phyloP scores from a whole-genome alignment of 1,140 invertebrate species.

The Drosophila subobscura region DNA sequence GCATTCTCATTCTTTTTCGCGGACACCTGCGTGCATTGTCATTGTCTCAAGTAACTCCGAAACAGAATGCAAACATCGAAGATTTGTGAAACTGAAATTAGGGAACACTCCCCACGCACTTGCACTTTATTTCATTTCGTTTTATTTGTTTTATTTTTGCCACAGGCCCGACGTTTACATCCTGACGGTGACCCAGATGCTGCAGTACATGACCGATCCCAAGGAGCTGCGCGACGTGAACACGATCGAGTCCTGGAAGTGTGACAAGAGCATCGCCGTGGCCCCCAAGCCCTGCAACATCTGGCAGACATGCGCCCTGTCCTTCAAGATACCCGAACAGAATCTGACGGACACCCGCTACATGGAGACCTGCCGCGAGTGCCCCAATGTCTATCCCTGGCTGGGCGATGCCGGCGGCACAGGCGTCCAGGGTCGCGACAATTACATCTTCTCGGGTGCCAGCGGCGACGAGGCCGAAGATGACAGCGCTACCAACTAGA shows the following conservation, averaged over 20 bases:
- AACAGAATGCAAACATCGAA: too few relatives aligned
- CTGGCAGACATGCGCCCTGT: slow-evolving; percentile 92
- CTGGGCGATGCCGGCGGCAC: slow-evolving; percentile 92
- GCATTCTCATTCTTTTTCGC: slow-evolving; percentile 14
- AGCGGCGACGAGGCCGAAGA: neutral
- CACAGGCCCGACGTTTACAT: slow-evolving; percentile 94
- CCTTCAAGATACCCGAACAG: slow-evolving; percentile 89
- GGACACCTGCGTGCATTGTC: slow-evolving; percentile 15
- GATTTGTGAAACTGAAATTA: too few relatives aligned
- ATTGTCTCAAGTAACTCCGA: neutral
- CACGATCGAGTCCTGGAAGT: slow-evolving; percentile 91
- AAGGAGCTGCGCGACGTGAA: slow-evolving; percentile 88
- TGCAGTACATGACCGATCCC: slow-evolving; percentile 96
- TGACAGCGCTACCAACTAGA: slow-evolving; percentile 9
- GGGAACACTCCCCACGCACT: too few relatives aligned
- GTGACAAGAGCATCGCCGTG: slow-evolving; percentile 89
- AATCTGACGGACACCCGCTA: slow-evolving; percentile 93
- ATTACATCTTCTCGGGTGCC: slow-evolving; percentile 86
- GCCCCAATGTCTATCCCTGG: slow-evolving; percentile 88
- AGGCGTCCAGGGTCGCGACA: slow-evolving; percentile 90
- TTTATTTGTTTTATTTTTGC: neutral
- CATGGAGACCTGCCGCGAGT: slow-evolving; percentile 93
- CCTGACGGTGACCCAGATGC: slow-evolving; percentile 94
- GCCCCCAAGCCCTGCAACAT: slow-evolving; percentile 90
- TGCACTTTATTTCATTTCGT: too few relatives aligned